Evolutionary conservation across 2,888 invertebrate genomes (phyloP), one percentile per base, ranked within the genome.

Genomic region (Brenthis ino): DNA sequence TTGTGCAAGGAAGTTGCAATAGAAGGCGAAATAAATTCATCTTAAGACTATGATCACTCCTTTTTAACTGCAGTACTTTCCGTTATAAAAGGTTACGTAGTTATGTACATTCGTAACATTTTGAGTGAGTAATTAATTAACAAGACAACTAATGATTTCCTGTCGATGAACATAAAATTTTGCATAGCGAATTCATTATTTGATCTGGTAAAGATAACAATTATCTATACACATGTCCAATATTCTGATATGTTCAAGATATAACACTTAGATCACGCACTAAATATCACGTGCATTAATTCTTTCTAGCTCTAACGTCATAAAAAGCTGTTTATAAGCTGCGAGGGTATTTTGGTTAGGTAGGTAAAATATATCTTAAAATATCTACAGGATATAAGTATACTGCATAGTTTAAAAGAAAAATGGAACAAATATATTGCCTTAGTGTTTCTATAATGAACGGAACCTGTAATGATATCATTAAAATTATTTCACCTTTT

Each of bases 11-110:
- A 65, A 69, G 43, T 56, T 24, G 20, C 61, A 16, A 43, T 54
- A 65, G 43, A 57, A 65, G 43, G 57, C 43, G 51, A 43, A 65
- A 65, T 55, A 6, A 60, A 65, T 68, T 47, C 56, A 33, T 57
- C 56, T 54, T 61, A 28, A 4, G 5, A 28, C 0, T 28, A 47
- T 63, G 58, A 56, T 55, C 54, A 20, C 55, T 56, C 57, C 63
- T 71, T 56, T 64, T 64, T 68, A 57, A 56, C 50, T 60, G 16
- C 51, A 53, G 50, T 60, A 60, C 48, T 67, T 60, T 60, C 60
- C 48, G 67, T 57, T 66, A 51, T 51, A 43, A 57, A 57, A 57
- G 43, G 65, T 66, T 69, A 69, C 57, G 12, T 61, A 57, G 58
- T 20, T 20, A 20, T 20, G 14, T 51, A 14, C 33, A 54, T 20